Conservation (phyloP, 2,113 vertebrate species). For the Holacanthus passer region DNA sequence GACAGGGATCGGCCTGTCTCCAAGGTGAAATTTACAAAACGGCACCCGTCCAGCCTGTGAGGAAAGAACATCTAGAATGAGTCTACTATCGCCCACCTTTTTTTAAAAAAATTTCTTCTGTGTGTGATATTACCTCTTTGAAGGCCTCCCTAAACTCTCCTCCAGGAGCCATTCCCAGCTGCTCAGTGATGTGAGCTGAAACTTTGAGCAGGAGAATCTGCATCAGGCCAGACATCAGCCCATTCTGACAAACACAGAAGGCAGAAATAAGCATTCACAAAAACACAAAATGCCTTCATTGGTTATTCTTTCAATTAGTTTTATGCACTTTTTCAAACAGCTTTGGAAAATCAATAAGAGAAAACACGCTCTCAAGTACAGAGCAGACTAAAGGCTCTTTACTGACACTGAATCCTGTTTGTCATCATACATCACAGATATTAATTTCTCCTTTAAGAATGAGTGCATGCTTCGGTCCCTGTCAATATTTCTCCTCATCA, state of each 20-base stretch:
- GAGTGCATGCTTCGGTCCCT: neutral
- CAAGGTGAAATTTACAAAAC: conserved; percentile 98
- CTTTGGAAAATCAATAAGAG: neutral
- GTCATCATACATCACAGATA: neutral
- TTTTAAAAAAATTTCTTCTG: neutral
- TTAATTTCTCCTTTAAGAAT: neutral
- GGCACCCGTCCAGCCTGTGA: conserved; percentile 94
- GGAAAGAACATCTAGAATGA: neutral
- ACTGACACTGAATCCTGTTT: neutral
- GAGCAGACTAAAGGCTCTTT: conserved; percentile 18
- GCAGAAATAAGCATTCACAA: conserved; percentile 16
- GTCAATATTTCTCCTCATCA: neutral
- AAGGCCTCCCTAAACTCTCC: conserved; percentile 98
- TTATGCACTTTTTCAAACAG: neutral
- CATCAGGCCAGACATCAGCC: conserved; percentile 98
- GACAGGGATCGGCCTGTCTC: conserved; percentile 96
- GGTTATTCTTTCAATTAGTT: neutral
- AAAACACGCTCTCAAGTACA: neutral
- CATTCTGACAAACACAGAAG: conserved; percentile 86
- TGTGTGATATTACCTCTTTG: conserved; percentile 88
- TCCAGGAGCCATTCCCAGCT: conserved; percentile 97
- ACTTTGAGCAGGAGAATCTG: conserved; percentile 98
- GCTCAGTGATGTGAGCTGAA: conserved; percentile 98
- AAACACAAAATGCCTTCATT: neutral
- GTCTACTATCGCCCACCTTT: neutral